Conservation (phyloP, 23 tunicate genomes). For the Halocynthia aurantium region DNA sequence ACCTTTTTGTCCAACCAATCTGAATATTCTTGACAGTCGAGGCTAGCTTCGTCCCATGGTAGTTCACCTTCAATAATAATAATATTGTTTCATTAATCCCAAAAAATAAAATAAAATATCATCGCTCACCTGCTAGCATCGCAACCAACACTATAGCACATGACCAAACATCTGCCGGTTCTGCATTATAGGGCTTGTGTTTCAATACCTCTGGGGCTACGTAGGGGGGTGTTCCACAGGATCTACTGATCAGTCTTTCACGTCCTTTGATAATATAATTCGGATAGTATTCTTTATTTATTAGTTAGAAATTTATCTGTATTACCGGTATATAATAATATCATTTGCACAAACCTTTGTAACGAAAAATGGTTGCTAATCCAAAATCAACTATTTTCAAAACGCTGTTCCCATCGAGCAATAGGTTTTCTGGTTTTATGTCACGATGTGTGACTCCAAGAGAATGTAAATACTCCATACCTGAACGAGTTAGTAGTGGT, state of each 20-base stretch:
- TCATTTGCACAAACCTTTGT: constrained; percentile 35
- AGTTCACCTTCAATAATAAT: constrained; percentile 55
- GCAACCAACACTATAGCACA: constrained; percentile 85
- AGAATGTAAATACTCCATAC: constrained; percentile 74
- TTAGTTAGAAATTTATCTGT: not conserved
- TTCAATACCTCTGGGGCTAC: constrained; percentile 74
- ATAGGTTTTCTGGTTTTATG: constrained; percentile 80
- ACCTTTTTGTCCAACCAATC: constrained; percentile 74
- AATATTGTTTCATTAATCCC: not conserved
- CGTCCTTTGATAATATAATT: constrained; percentile 19
- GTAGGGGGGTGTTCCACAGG: constrained; percentile 85
- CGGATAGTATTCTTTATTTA: no score
- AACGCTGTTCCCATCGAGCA: constrained; percentile 79
- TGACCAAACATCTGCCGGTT: constrained; percentile 92
- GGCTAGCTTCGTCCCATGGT: constrained; percentile 82
- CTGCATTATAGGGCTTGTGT: constrained; percentile 67
- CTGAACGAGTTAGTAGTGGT: constrained; percentile 20
- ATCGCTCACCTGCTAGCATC: constrained; percentile 71
- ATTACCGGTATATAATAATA: not conserved
- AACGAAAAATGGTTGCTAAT: constrained; percentile 78
- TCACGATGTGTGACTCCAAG: constrained; percentile 88
- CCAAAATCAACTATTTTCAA: constrained; percentile 92
- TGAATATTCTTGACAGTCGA: constrained; percentile 52
- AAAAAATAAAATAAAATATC: not conserved
- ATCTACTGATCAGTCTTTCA: constrained; percentile 49